Conservation (phyloP, 2,888 invertebrate genomes). For the Slavum lentiscoides region DNA sequence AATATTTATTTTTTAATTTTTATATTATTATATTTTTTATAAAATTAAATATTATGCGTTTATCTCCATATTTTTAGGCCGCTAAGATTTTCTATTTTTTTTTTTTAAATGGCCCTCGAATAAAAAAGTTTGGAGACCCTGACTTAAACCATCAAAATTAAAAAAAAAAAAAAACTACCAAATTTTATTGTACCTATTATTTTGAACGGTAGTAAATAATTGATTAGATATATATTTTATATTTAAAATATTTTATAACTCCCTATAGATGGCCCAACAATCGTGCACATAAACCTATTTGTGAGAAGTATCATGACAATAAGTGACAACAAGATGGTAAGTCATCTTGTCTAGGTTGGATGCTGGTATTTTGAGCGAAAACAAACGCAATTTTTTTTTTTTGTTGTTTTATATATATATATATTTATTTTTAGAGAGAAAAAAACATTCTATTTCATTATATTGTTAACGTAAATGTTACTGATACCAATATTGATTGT, state of each 20-base stretch:
- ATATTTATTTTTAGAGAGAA: slow-evolving; percentile 42
- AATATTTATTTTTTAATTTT: too few species aligned
- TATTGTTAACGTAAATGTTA: slow-evolving; percentile 27
- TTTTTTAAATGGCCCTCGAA: too few species aligned
- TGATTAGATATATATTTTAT: neutral
- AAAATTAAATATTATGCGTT: too few species aligned
- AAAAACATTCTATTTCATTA: slow-evolving; percentile 9
- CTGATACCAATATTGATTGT: slow-evolving; percentile 20
- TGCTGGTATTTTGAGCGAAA: slow-evolving; percentile 52
- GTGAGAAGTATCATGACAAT: slow-evolving; percentile 97
- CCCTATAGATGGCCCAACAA: slow-evolving; percentile 88
- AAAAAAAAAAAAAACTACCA: neutral
- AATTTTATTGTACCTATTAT: slow-evolving; percentile 19
- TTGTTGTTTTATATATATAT: slow-evolving; percentile 25
- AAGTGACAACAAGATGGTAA: slow-evolving; percentile 99
- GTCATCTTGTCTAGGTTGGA: slow-evolving; percentile 61
- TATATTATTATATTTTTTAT: too few species aligned
- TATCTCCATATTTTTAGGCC: too few species aligned
- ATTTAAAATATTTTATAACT: slow-evolving; percentile 50
- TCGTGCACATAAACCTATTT: slow-evolving; percentile 97
- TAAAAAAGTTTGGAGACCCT: too few species aligned
- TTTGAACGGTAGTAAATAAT: slow-evolving; percentile 13
- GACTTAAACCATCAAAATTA: neutral
- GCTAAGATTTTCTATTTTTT: too few species aligned
- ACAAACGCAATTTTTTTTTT: slow-evolving; percentile 48